These are phyloP conservation scores for Aspidiotus rigidus DNA, from an alignment of 2,888 invertebrate species.

Conservation along the genomic window DNA sequence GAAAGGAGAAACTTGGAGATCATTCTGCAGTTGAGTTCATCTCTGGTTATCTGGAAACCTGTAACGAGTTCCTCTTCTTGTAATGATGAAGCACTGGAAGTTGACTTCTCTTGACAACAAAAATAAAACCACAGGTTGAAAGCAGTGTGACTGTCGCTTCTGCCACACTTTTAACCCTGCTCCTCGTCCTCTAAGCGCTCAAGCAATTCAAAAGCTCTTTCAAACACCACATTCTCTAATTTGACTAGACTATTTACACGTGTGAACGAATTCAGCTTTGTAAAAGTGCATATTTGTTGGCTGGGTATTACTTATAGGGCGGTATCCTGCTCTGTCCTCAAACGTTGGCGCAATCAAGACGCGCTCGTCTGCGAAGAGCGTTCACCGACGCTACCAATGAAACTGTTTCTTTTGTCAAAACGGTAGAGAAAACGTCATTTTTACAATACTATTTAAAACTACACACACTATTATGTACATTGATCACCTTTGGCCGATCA, in stretches of 20 bases:
- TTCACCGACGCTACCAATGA: constrained; percentile 84
- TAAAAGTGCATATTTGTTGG: constrained; percentile 27
- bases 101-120: too few species aligned
- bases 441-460: constrained; percentile 10
- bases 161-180: too few species aligned
- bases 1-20: too few species aligned
- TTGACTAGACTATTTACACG: not conserved
- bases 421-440: constrained; percentile 35
- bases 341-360: constrained; percentile 78
- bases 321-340: constrained; percentile 76
- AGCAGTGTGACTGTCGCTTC: too few species aligned
- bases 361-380: constrained; percentile 74
- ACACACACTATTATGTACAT: constrained; percentile 21
- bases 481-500: constrained; percentile 28
- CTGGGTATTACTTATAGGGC: constrained; percentile 43
- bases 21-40: too few species aligned
- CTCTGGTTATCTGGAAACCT: too few species aligned
- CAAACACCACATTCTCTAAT: too few species aligned
- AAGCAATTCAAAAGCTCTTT: too few species aligned
- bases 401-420: constrained; percentile 45
- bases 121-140: too few species aligned
- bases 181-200: too few species aligned
- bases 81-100: too few species aligned
- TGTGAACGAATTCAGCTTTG: constrained; percentile 21
- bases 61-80: too few species aligned